These are phyloP conservation scores for Lycophotia porphyrea DNA, from an alignment of 2,888 invertebrate species.

Conservation along the genomic window DNA sequence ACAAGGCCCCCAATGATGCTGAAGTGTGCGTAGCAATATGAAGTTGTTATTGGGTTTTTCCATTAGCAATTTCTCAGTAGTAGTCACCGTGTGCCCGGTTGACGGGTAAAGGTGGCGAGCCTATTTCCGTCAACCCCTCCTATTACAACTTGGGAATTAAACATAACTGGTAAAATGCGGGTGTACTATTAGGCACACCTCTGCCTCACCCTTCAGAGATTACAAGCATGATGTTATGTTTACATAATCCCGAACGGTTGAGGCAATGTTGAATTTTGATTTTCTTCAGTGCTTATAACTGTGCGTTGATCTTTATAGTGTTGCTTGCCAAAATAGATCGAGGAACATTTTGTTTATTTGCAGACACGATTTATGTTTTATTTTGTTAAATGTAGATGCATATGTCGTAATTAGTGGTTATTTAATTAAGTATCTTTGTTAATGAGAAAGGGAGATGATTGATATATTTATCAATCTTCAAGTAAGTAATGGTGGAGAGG, in stretches of 20 bases:
- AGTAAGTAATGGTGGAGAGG: not conserved
- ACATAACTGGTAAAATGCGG: not conserved
- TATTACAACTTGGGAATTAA: not conserved
- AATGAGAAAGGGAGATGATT: slow-evolving; percentile 18
- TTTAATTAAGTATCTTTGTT: slow-evolving; percentile 52
- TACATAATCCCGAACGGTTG: not conserved
- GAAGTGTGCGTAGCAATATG: not conserved
- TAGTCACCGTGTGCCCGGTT: not conserved
- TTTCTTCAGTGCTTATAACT: not conserved
- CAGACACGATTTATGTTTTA: slow-evolving; percentile 39
- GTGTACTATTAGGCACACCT: not conserved
- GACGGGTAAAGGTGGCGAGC: rapidly evolving
- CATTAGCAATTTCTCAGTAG: not conserved
- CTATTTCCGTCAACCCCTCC: too few relatives aligned
- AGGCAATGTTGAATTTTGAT: not conserved
- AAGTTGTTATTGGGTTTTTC: not conserved
- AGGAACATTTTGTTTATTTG: slow-evolving; percentile 41
- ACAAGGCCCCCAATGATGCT: not conserved
- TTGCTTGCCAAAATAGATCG: slow-evolving; percentile 41
- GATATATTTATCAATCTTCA: slow-evolving; percentile 5
- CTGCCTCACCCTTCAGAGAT: not conserved
- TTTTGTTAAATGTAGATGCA: slow-evolving; percentile 26
- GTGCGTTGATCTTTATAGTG: slow-evolving; percentile 6
- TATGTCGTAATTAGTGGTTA: slow-evolving; percentile 47
- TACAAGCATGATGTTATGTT: not conserved